Conservation (phyloP, 2,888 invertebrate species). For the Stictocephala bisonia region DNA sequence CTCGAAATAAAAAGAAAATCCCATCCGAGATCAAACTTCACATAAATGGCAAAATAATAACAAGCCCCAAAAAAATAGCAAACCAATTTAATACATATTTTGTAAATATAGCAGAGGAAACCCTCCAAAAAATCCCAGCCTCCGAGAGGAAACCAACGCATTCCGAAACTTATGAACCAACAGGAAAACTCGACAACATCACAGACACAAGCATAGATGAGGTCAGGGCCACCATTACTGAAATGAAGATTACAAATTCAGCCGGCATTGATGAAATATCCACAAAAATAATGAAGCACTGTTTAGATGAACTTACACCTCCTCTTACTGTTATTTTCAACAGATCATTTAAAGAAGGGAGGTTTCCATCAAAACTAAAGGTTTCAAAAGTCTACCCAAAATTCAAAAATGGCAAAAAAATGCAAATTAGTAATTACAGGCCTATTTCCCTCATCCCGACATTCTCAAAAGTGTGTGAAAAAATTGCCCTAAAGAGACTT, state of each 20-base stretch:
- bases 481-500: conserved; percentile 3
- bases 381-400: not conserved
- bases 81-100: conserved; percentile 1
- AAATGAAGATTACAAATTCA: not conserved
- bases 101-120: not conserved
- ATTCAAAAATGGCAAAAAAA: not conserved
- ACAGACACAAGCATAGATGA: not conserved
- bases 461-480: conserved; percentile 1
- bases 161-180: conserved; percentile 9
- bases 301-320: not conserved
- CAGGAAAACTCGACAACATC: not conserved
- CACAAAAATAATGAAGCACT: not conserved
- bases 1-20: conserved; percentile 30
- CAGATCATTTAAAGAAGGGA: not conserved
- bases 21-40: not conserved
- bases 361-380: no score
- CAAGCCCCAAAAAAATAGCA: conserved; percentile 3
- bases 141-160: not conserved
- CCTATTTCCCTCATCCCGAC: not conserved
- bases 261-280: not conserved
- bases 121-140: conserved; percentile 2
- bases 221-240: not conserved
- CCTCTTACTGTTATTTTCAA: not conserved
- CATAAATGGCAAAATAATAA: not conserved
- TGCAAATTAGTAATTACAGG: conserved; percentile 1